phyloP scores from a whole-genome alignment of 2,888 invertebrate species.

The Agapostemon virescens region DNA sequence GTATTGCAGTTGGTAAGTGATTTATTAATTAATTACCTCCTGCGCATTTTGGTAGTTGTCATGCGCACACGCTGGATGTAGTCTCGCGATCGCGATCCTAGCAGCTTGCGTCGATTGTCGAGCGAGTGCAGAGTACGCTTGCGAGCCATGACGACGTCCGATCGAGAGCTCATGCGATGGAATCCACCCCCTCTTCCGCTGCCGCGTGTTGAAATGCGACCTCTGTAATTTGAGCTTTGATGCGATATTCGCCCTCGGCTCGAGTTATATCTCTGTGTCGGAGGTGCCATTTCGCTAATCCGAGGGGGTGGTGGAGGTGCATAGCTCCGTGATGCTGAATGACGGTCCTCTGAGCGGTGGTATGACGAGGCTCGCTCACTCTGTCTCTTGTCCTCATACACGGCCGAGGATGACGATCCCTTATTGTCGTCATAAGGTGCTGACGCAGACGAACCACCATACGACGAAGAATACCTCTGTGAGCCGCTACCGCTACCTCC shows the following conservation, averaged over 20 bases:
- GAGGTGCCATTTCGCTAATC: conserved; percentile 76
- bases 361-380: conserved; percentile 77
- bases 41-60: conserved; percentile 77
- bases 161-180: conserved; percentile 74
- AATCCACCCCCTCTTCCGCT: conserved; percentile 72
- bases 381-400: conserved; percentile 78
- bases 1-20: conserved; percentile 74
- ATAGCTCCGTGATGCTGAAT: conserved; percentile 77
- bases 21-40: conserved; percentile 79
- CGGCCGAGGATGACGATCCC: conserved; percentile 75
- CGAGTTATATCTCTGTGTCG: conserved; percentile 73
- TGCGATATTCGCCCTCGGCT: conserved; percentile 77
- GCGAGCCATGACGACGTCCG: conserved; percentile 75
- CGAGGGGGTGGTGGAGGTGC: conserved; percentile 75
- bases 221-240: conserved; percentile 75
- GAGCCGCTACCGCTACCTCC: conserved; percentile 76
- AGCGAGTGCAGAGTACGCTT: conserved; percentile 76
- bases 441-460: conserved; percentile 76
- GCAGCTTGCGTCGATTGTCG: conserved; percentile 78
- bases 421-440: conserved; percentile 76
- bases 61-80: conserved; percentile 79
- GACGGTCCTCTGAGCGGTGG: conserved; percentile 78
- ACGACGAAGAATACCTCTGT: conserved; percentile 78
- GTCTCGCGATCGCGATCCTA: conserved; percentile 78
- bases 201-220: conserved; percentile 75